Evolutionary conservation across 2,797 vertebrate genomes (phyloP).

Genomic region (Falco novaeseelandiae): DNA sequence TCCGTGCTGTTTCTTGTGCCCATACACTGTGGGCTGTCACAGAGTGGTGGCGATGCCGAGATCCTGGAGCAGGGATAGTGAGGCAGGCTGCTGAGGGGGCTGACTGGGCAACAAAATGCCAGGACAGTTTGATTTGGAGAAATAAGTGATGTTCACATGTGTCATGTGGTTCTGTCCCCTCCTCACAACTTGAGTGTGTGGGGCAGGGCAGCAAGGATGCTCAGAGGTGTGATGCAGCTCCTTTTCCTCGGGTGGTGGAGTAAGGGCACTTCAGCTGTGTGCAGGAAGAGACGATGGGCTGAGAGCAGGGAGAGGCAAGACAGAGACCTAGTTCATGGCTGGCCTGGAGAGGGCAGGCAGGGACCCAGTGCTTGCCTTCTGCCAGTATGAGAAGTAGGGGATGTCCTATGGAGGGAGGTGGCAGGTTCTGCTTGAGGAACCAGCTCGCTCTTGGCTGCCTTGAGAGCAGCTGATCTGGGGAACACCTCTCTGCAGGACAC

Average conservation of each 20-base stretch:
- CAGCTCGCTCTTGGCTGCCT: neutral
- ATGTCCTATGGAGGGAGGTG: accelerated
- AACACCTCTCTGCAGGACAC: accelerated
- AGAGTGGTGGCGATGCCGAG: accelerated
- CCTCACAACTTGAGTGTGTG: accelerated
- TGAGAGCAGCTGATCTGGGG: neutral
- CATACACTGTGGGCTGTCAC: accelerated
- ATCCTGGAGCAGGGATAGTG: neutral
- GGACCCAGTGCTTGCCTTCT: neutral
- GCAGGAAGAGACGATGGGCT: neutral
- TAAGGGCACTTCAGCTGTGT: neutral
- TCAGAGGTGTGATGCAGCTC: neutral
- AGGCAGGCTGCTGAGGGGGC: neutral
- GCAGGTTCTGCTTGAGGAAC: neutral
- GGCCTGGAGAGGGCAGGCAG: neutral
- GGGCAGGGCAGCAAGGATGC: neutral
- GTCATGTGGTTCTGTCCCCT: neutral
- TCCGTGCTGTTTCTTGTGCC: neutral
- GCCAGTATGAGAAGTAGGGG: neutral
- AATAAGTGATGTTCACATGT: accelerated
- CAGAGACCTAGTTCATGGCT: neutral
- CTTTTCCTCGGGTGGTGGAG: neutral
- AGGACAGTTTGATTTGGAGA: neutral
- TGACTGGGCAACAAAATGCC: neutral
- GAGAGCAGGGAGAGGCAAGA: neutral